Percentiles rank a stretch among this genome's conserved stretches.
Conservation (phyloP, 2,113 vertebrate genomes). For the Rhodinocichla rosea region DNA sequence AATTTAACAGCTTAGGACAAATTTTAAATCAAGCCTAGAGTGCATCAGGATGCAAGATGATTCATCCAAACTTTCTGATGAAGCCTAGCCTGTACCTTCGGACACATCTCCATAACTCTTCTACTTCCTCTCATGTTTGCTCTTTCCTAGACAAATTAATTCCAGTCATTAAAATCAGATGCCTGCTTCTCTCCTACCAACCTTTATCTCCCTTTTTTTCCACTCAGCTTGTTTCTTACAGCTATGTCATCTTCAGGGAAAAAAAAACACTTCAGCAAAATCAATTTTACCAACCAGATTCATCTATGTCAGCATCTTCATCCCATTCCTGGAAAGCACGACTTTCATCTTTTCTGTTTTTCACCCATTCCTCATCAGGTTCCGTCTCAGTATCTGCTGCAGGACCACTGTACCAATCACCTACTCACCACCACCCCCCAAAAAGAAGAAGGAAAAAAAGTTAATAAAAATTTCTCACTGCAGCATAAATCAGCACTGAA, state of each 20-base stretch:
- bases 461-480: neutral
- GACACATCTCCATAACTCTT: neutral
- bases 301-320: constrained; percentile 95
- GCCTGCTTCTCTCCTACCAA: neutral
- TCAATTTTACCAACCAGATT: constrained; percentile 80
- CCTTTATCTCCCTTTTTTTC: neutral
- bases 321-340: constrained; percentile 94
- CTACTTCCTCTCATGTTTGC: neutral
- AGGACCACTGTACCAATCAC: constrained; percentile 86
- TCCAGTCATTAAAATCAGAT: neutral
- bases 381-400: constrained; percentile 83
- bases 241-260: neutral
- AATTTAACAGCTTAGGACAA: neutral
- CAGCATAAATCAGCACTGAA: neutral
- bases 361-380: constrained; percentile 90
- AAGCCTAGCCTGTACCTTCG: neutral
- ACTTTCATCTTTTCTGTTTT: constrained; percentile 85
- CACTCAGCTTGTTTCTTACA: neutral
- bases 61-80: neutral
- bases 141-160: neutral
- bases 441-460: neutral
- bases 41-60: neutral
- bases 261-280: neutral
- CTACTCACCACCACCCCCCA: constrained; percentile 37
- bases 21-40: neutral